Evolutionary conservation across 2,113 vertebrate genomes (phyloP).

Genomic region (Narcine bancroftii): DNA sequence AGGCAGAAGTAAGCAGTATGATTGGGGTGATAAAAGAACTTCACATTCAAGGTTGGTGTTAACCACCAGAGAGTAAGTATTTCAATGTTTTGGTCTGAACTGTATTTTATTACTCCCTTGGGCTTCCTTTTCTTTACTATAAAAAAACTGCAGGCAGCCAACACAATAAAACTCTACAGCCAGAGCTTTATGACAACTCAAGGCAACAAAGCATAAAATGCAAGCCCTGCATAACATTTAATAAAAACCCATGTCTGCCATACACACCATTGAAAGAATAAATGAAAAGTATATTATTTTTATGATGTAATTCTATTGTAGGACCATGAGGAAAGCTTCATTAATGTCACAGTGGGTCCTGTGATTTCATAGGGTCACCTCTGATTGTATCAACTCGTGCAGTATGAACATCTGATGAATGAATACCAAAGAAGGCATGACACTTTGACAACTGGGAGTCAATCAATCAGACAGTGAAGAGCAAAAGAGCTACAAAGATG

Average conservation of each 20-base stretch:
- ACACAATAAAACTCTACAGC: background rate
- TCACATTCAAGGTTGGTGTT: background rate
- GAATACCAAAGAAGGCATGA: background rate
- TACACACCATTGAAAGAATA: background rate
- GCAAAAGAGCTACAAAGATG: background rate
- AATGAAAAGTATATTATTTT: conserved; percentile 4
- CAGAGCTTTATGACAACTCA: background rate
- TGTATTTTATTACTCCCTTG: background rate
- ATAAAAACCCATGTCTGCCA: background rate
- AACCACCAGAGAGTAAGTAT: conserved; percentile 25
- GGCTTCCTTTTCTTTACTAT: background rate
- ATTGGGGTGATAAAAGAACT: background rate
- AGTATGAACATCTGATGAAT: background rate
- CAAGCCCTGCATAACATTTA: conserved; percentile 13
- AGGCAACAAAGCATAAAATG: conserved; percentile 30
- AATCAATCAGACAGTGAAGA: background rate
- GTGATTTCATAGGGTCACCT: background rate
- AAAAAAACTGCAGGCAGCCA: background rate
- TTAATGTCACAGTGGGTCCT: background rate
- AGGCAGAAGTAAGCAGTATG: background rate
- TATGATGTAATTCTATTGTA: background rate
- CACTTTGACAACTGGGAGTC: conserved; percentile 4
- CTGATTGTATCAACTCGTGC: background rate
- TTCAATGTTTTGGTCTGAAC: conserved; percentile 7
- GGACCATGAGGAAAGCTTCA: background rate